Conservation (phyloP, 2,113 vertebrate genomes). For the Dromiciops gliroides region DNA sequence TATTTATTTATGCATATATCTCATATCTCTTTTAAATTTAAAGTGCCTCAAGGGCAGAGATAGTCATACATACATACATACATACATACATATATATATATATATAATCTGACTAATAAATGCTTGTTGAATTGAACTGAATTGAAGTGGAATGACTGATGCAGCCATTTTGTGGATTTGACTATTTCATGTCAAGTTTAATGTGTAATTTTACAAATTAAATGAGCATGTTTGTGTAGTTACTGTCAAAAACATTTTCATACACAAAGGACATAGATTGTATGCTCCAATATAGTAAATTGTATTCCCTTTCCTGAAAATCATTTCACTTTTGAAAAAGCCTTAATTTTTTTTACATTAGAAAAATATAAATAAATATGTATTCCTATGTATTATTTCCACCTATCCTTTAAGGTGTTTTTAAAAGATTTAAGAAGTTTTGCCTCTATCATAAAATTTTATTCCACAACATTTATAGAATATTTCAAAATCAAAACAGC, state of each 20-base stretch:
- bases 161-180: background rate
- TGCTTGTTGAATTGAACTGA: background rate
- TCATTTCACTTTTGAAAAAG: background rate
- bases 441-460: background rate
- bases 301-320: too few species aligned
- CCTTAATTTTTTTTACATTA: too few species aligned
- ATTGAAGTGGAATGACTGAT: background rate
- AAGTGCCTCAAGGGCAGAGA: background rate
- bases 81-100: too few species aligned
- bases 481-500: background rate
- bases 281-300: rapidly evolving
- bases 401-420: background rate
- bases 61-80: too few species aligned
- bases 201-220: background rate
- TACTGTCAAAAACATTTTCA: too few species aligned
- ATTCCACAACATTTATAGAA: background rate
- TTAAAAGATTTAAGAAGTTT: background rate
- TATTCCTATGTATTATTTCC: too few species aligned
- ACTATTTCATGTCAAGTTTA: background rate
- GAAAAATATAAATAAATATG: background rate
- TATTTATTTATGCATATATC: background rate
- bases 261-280: background rate
- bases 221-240: rapidly evolving
- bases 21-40: background rate
- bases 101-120: background rate